Evolutionary conservation across 2,888 invertebrate genomes (phyloP), one percentile per base, ranked within the genome.

Genomic region (Cheilosia urbana): DNA sequence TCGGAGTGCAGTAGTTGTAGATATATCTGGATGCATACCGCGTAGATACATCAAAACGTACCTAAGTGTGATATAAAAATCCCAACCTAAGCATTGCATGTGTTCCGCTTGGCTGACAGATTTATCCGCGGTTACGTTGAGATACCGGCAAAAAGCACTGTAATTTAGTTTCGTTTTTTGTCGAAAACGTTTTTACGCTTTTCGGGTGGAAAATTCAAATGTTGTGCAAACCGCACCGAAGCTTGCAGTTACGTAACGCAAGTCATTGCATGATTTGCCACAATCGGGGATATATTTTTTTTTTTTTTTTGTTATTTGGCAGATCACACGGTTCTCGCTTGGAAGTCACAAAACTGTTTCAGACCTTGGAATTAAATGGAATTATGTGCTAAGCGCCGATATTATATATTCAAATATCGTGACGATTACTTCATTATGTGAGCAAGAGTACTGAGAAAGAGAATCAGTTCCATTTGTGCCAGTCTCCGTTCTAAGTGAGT

Each of bases 1-100:
- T 75, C 53, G 37, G 40, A 66, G 30, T 49, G 42, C 40, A 27
- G 9, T 9, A 37, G n/a, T 42, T 47, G 9, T 24, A 27, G 1
- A 27, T 27, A 6, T 7, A 5, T 47, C 3, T 34, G 34, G 30
- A 37, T 57, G 19, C 58, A 57, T 17, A 13, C 5, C 6, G 24
- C 19, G 27, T 37, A 69, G 34, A 37, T 58, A 57, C 45, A 62
- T 62, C 30, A 24, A 15, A 45, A 63, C 45, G 49, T 30, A 69
- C 19, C 19, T 6, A 21, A 51, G 69, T 60, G 71, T 37, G 65
- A 71, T 71, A 65, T 49, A 58, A 66, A 57, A 81, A 45, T 27
- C 69, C 57, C 7, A 4, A 65, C 27, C 69, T 77, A 42, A 60
- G 40, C 62, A 63, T 68, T 83, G 78, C 78, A 62, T 83, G 83